These are phyloP conservation scores for Apogon hyalosoma DNA, from an alignment of 2,797 vertebrate species.

Conservation along the genomic window DNA sequence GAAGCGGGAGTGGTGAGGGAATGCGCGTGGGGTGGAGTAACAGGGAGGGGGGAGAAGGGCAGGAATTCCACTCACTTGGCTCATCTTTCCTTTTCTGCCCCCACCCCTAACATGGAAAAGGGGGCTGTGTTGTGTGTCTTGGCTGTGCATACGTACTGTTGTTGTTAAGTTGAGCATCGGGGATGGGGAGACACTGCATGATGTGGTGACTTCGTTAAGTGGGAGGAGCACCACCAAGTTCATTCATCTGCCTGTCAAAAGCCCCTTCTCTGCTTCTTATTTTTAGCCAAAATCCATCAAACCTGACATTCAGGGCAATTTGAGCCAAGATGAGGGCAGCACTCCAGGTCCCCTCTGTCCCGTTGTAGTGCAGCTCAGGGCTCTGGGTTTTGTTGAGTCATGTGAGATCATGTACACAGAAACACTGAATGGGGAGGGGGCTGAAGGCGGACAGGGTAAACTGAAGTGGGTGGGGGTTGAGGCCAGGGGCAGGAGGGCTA, in stretches of 20 bases:
- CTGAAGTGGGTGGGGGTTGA: constrained; percentile 68
- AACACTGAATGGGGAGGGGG: constrained; percentile 68
- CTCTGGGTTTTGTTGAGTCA: constrained; percentile 97
- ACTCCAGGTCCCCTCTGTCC: constrained; percentile 89
- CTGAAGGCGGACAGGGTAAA: constrained; percentile 49
- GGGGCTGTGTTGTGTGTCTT: constrained; percentile 58
- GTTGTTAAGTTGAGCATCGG: constrained; percentile 60
- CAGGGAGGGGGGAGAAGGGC: constrained; percentile 20
- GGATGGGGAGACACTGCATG: constrained; percentile 72
- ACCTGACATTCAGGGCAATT: constrained; percentile 92
- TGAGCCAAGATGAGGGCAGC: constrained; percentile 89
- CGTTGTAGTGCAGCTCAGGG: constrained; percentile 82
- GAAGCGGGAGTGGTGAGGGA: constrained; percentile 48
- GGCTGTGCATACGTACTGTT: constrained; percentile 66
- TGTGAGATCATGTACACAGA: constrained; percentile 96
- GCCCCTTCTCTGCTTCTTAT: constrained; percentile 90
- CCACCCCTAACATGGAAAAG: constrained; percentile 36
- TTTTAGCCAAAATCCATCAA: constrained; percentile 96
- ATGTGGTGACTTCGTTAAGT: constrained; percentile 34
- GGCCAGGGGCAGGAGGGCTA: constrained; percentile 50
- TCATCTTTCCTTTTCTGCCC: constrained; percentile 56
- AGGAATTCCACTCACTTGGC: constrained; percentile 75
- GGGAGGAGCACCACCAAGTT: constrained; percentile 82
- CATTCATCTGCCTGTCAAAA: constrained; percentile 90
- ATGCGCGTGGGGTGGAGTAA: constrained; percentile 51